A percentile compares a stretch with the other conserved stretches of the same genome.
Evolutionary conservation across 1,140 invertebrate species (phyloP).

Genomic region (Mesaphorura yosii): DNA sequence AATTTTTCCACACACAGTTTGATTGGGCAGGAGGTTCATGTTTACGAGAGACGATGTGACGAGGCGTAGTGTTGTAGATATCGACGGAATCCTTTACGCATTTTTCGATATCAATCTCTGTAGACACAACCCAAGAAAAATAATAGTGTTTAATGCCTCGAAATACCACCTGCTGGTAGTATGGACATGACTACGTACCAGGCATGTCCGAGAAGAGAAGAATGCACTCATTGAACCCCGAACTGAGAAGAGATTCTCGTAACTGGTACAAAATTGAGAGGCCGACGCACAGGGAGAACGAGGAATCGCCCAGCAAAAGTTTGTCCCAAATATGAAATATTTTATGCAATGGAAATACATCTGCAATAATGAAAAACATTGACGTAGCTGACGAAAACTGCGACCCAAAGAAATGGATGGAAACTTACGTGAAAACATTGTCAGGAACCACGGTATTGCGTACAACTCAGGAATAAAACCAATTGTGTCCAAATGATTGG

Average conservation of each 20-base stretch:
- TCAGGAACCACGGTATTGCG: conserved; percentile 99
- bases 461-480: conserved; percentile 96
- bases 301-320: conserved; percentile 79
- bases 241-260: conserved; percentile 65
- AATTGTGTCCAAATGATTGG: conserved; percentile 82
- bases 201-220: conserved; percentile 92
- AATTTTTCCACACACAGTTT: no score
- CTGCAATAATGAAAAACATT: conserved; percentile 50
- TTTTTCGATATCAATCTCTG: conserved; percentile 85
- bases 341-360: conserved; percentile 96
- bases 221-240: conserved; percentile 95
- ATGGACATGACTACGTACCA: conserved; percentile 35
- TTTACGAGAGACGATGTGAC: conserved; percentile 71
- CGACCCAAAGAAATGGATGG: no score
- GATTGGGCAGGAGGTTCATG: conserved; percentile 57
- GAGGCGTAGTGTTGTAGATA: conserved; percentile 74
- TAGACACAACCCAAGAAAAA: conserved; percentile 21
- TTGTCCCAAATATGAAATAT: conserved; percentile 98
- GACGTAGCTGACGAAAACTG: no score
- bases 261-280: conserved; percentile 84
- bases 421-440: conserved; percentile 97
- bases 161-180: neutral
- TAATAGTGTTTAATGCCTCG: conserved; percentile 3
- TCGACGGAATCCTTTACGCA: conserved; percentile 79
- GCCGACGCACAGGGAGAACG: conserved; percentile 89